Base-by-base conservation (phyloP, 2,888 invertebrate genomes). In the Agrotis segetum region DNA sequence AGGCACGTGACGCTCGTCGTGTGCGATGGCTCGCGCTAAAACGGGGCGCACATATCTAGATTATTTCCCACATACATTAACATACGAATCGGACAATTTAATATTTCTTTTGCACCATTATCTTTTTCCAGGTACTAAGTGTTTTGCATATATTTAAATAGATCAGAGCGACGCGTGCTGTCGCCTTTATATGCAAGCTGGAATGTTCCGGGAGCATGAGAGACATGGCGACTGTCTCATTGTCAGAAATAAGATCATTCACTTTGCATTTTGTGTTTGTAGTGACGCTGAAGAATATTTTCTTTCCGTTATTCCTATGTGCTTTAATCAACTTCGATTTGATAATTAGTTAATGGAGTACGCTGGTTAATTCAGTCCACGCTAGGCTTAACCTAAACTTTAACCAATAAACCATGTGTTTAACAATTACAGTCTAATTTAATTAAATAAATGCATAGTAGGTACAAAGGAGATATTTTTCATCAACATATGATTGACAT, bases 121-220 rank as follows among this genome's bases (percentile, higher is more conserved):
- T 90, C 89, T 90, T 87, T 89, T 93, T 90, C 92, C 92, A 92
- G 90, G 93, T 93, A 92, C 92, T 90, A 89, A 92, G 88, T 90
- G 87, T 88, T 94, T 94, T 93, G 92, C 93, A 94, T 95, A 89
- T 80, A 92, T 94, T 92, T 92, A 89, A 93, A 92, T 92, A 89
- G 90, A 86, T 89, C 82, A 88, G 87, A 90, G 90, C 88, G 90
- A 90, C 94, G 91, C 92, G 94, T 93, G 94, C 92, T 89, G 85
- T 85, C 86, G 80, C 85, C 77, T 88, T 89, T 87, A 77, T 79
- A 83, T 74, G 64, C 58, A 59, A 87, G 90, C 89, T 89, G 87
- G 81, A 88, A 87, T 84, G 85, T 85, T 88, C 79, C 83, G 81
- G 86, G 82, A 87, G 80, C 83, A 83, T 85, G 76, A 82, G 81